Conservation (phyloP, 2,797 vertebrate genomes). For the Urosaurus nigricauda region DNA sequence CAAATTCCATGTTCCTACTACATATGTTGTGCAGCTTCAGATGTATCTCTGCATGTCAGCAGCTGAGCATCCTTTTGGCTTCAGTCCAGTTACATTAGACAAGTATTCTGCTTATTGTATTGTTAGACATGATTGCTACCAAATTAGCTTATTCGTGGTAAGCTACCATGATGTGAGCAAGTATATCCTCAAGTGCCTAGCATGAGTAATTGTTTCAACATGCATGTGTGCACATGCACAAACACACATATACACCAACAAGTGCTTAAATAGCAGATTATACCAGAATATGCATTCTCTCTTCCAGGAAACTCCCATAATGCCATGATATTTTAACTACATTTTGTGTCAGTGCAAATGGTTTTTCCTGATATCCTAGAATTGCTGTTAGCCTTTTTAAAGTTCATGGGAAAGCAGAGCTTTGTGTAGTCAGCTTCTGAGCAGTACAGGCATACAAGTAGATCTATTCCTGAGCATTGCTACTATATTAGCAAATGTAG, state of each 20-base stretch:
- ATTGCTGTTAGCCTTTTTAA: background rate
- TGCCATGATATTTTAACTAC: background rate
- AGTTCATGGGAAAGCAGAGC: background rate
- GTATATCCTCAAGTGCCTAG: too few species aligned
- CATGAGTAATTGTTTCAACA: background rate
- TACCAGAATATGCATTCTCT: background rate
- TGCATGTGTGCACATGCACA: background rate
- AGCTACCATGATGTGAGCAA: too few species aligned
- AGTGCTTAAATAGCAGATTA: conserved; percentile 1
- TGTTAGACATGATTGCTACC: too few species aligned
- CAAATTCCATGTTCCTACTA: too few species aligned
- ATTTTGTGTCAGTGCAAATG: background rate
- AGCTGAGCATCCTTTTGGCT: too few species aligned
- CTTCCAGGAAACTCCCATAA: background rate
- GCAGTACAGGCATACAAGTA: background rate
- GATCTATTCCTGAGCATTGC: too few species aligned
- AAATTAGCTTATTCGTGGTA: too few species aligned
- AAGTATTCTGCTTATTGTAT: too few species aligned
- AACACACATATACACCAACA: background rate
- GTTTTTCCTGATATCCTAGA: background rate
- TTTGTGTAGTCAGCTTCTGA: background rate
- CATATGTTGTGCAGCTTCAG: too few species aligned
- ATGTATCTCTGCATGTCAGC: too few species aligned
- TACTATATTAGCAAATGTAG: too few species aligned
- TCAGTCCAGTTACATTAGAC: too few species aligned